Percentiles rank a stretch among this genome's conserved stretches.
Evolutionary conservation across 2,113 vertebrate species (phyloP).

Genomic region (Cathartes aura): DNA sequence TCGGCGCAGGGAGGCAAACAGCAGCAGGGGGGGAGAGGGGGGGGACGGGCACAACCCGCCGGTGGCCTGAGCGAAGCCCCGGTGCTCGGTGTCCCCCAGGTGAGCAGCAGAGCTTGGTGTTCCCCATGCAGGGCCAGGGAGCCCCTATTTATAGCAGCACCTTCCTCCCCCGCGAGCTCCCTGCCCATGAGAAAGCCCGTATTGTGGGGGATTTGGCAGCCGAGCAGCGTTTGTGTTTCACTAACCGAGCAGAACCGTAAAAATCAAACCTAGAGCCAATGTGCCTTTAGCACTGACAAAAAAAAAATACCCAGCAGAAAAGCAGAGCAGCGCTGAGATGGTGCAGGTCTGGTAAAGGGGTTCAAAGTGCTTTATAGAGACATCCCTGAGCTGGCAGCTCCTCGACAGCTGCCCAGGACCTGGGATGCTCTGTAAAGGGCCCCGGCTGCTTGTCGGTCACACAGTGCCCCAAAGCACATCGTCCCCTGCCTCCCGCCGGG

Average conservation of each 20-base stretch:
- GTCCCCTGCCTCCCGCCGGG: background rate
- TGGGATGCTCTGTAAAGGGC: background rate
- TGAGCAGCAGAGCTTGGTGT: conserved; percentile 71
- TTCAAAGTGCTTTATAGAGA: background rate
- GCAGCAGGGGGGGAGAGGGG: background rate
- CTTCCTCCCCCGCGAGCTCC: background rate
- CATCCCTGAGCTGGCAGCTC: background rate
- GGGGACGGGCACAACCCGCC: background rate
- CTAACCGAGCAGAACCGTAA: conserved; percentile 59
- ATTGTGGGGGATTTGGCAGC: conserved; percentile 50
- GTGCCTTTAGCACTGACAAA: background rate
- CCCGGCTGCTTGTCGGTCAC: rapidly evolving
- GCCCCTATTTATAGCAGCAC: conserved; percentile 55
- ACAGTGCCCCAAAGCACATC: rapidly evolving
- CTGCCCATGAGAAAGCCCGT: conserved; percentile 1
- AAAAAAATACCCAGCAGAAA: background rate
- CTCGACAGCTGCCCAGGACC: background rate
- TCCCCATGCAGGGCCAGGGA: conserved; percentile 46
- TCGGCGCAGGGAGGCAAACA: background rate
- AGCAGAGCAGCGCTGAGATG: background rate
- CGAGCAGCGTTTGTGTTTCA: conserved; percentile 28
- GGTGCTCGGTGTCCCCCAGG: background rate
- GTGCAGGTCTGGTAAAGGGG: background rate
- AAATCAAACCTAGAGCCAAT: background rate
- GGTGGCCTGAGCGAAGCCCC: background rate